Evolutionary conservation across 2,797 vertebrate species (phyloP).

Genomic region (Tamandua tetradactyla): DNA sequence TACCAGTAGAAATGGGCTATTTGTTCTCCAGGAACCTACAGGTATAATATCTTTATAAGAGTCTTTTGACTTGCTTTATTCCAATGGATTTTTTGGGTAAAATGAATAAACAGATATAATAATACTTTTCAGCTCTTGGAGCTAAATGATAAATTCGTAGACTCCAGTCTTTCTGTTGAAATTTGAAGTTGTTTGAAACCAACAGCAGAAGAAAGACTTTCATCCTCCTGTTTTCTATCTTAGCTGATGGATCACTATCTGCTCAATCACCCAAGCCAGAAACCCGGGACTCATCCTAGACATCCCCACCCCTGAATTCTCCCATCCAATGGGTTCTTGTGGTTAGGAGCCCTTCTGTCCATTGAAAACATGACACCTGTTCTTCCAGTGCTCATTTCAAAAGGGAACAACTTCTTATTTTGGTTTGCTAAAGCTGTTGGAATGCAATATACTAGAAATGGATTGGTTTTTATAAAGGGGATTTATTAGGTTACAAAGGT

Average conservation of each 20-base stretch:
- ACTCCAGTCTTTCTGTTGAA: neutral
- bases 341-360: neutral
- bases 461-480: too few species aligned
- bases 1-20: neutral
- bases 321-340: neutral
- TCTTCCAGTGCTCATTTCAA: neutral
- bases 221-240: neutral
- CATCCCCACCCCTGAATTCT: too few species aligned
- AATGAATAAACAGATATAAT: neutral
- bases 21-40: neutral
- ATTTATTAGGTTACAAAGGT: too few species aligned
- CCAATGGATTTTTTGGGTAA: neutral
- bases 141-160: neutral
- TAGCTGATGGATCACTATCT: neutral
- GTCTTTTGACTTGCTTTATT: neutral
- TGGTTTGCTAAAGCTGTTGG: too few species aligned
- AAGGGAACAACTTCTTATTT: neutral
- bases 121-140: neutral
- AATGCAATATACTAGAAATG: too few species aligned
- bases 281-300: neutral
- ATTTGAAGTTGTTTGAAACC: neutral
- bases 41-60: neutral
- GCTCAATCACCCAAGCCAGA: neutral
- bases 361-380: neutral
- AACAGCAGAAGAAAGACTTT: neutral